These are phyloP conservation scores for Anarhynchus alexandrinus DNA, from an alignment of 2,113 vertebrate species.

Conservation along the genomic window DNA sequence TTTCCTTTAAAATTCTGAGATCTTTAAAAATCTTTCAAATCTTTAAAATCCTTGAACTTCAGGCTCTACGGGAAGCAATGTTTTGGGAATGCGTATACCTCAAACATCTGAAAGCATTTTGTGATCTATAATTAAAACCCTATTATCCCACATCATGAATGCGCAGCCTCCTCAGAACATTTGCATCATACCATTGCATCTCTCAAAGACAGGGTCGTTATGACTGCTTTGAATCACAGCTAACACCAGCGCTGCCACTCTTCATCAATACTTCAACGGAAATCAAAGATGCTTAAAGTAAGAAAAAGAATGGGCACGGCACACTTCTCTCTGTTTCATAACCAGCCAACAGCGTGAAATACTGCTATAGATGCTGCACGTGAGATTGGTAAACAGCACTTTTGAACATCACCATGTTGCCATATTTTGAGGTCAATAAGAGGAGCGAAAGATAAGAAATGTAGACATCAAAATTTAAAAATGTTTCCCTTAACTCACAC, in stretches of 20 bases:
- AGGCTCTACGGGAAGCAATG: background rate
- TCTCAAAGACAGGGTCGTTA: background rate
- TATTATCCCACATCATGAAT: background rate
- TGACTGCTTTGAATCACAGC: background rate
- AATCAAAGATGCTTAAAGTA: background rate
- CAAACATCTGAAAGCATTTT: background rate
- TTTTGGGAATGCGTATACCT: background rate
- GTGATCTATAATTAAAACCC: background rate
- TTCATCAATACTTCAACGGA: background rate
- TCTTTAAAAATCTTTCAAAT: background rate
- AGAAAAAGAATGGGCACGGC: background rate
- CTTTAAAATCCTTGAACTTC: background rate
- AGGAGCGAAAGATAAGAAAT: background rate
- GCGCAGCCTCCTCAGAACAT: background rate
- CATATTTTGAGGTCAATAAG: background rate
- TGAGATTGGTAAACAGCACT: background rate
- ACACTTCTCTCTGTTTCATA: background rate
- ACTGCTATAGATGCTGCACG: background rate
- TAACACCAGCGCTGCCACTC: background rate
- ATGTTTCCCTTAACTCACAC: background rate
- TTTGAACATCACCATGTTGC: background rate
- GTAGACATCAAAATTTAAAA: background rate
- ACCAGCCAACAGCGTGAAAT: background rate
- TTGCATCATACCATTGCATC: background rate
- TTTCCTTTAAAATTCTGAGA: background rate